These are phyloP conservation scores for Penelope pileata DNA, from an alignment of 2,113 vertebrate species.

Conservation along the genomic window DNA sequence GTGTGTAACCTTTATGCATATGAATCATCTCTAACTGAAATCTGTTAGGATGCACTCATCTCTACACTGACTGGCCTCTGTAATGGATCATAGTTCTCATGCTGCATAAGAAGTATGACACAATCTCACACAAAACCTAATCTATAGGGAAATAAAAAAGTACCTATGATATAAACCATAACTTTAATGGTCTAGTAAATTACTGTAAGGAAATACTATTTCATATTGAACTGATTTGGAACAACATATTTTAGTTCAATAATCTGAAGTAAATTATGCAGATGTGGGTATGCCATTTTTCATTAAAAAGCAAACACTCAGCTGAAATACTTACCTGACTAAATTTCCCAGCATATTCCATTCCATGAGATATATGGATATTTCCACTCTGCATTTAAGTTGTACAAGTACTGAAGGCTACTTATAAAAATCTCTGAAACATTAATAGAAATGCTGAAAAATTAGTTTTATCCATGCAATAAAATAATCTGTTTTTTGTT, in stretches of 20 bases:
- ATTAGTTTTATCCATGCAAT: background rate
- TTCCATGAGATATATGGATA: background rate
- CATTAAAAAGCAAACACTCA: background rate
- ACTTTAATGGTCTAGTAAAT: background rate
- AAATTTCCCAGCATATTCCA: background rate
- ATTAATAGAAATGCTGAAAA: background rate
- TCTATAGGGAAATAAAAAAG: background rate
- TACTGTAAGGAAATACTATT: background rate
- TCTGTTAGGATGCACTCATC: background rate
- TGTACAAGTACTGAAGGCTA: background rate
- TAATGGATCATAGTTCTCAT: background rate
- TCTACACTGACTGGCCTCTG: background rate
- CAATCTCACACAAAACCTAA: background rate
- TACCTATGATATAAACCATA: background rate
- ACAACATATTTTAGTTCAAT: background rate
- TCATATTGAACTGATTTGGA: background rate
- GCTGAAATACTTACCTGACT: background rate
- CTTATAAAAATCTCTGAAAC: background rate
- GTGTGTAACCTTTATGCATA: background rate
- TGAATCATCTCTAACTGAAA: background rate
- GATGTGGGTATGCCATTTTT: background rate
- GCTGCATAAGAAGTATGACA: background rate
- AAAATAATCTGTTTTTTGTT: background rate
- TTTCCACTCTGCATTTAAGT: background rate
- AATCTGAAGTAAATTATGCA: background rate